These are phyloP conservation scores for Hippopotamyrus pictus DNA, from an alignment of 2,797 vertebrate species.

Conservation along the genomic window DNA sequence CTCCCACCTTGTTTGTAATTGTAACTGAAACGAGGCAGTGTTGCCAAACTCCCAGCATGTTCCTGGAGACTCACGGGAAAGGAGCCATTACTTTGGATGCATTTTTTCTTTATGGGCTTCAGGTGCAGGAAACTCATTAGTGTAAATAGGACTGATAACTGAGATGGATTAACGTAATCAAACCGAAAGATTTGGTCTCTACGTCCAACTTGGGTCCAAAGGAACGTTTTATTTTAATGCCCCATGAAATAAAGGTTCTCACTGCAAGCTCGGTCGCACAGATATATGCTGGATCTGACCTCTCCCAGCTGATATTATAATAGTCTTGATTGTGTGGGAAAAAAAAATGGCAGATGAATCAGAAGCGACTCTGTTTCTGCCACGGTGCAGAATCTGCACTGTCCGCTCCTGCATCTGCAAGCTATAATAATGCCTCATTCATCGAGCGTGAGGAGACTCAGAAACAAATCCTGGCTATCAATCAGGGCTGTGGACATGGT, in stretches of 20 bases:
- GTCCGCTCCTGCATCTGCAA: constrained; percentile 50
- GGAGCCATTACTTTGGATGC: neutral
- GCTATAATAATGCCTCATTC: constrained; percentile 41
- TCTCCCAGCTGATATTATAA: constrained; percentile 41
- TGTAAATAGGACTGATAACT: neutral
- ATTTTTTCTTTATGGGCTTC: neutral
- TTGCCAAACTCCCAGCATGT: neutral
- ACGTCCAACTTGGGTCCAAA: neutral
- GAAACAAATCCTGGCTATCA: constrained; percentile 38
- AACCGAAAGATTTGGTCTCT: neutral
- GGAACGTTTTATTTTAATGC: neutral
- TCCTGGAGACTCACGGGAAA: neutral
- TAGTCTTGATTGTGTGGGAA: constrained; percentile 48
- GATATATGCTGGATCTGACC: neutral
- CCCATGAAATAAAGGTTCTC: neutral
- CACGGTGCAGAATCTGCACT: constrained; percentile 46
- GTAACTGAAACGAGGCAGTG: neutral
- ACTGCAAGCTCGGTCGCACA: neutral
- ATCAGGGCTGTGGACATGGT: constrained; percentile 31
- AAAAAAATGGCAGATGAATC: constrained; percentile 11
- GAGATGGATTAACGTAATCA: neutral
- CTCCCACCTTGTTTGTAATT: neutral
- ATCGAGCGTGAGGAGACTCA: constrained; percentile 17
- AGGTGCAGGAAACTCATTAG: neutral
- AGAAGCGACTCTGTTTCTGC: constrained; percentile 43